Base-by-base conservation (phyloP, 2,113 vertebrate genomes). In the Egretta garzetta region DNA sequence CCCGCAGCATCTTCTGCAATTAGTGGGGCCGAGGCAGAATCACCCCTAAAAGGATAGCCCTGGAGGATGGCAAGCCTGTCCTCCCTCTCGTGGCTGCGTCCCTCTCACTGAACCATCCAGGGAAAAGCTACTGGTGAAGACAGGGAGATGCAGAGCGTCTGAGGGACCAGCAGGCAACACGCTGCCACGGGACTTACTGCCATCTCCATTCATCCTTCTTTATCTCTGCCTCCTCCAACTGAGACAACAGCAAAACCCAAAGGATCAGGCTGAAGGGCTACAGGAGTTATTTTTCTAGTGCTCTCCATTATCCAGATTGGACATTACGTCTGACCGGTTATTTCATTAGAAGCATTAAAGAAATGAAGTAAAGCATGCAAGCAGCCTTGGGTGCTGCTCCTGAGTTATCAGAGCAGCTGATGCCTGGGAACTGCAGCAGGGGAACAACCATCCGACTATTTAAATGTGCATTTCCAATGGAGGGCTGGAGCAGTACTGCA, bases 81-180 rank as follows among this genome's bases (percentile, higher is more conserved):
- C 60, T 39, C 3, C 0, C n/a, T 50, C 20, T 19, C 0, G 0
- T 7, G 45, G 21, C n/a, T 52, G 30, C 4, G 5, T 35, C 19
- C 17, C 17, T 66, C 30, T 13, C 27, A 9, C 26, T 14, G 52
- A 63, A 18, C 35, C 58, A 55, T 0, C 27, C 52, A 39, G 19
- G 50, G n/a, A 58, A 55, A 72, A 74, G 41, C 60, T 80, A 33
- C 32, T 45, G 52, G 52, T 3, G 18, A 41, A 28, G 2, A 15
- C 1, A 2, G 19, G 37, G 30, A 73, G 19, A 6, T 0, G 26
- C 6, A 18, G 32, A 4, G 1, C 0, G 4, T 47, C n/a, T 2
- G 1, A 32, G 67, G 43, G 30, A n/a, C 12, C 47, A 22, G 47
- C 30, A 62, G n/a, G n/a, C 10, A 49, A 9, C 30, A 26, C 0